Base-by-base conservation (phyloP, 1,140 invertebrate species). In the Drosophila nikananu region DNA sequence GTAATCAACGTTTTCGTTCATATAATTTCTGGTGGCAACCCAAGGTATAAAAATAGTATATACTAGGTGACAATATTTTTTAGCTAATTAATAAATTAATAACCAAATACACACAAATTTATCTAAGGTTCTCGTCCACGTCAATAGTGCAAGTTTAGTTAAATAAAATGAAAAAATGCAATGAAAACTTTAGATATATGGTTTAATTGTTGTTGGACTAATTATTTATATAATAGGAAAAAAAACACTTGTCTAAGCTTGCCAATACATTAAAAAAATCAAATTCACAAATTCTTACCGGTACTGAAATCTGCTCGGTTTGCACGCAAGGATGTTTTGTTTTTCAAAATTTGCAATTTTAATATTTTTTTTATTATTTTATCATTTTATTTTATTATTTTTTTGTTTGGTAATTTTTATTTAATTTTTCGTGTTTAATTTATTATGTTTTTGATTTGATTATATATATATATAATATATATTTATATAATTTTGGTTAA, bases 271-370 rank as follows among this genome's bases (percentile, higher is more conserved):
- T 73, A 86, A 81, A 17, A 67, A 83, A 55, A 71, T 64, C 32
- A 89, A 78, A 81, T 70, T 81, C 75, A 75, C 52, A 55, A 55
- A 84, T 91, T 91, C 89, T 91, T 91, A 91, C 89, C 89, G 89
- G 89, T 89, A 91, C 89, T 77, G 89, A 91, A 82, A 91, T 91
- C 89, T 91, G 87, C 63, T 74, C 77, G 67, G 81, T 65, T 83
- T 86, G 80, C 58, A 46, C 76, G 68, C 51, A 64, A 78, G 51
- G 52, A 55, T 23, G 52, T 23, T 55, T 55, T 15, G 30, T 54
- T 66, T 63, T 66, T 77, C 9, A 55, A 41, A 55, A 37, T 37
- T 55, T 30, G 32, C 12, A 62, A 37, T 77, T 62, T 35, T 52
- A 32, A 61, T 60, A 55, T 48, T 76, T 46, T 12, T 44, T 44